Base-by-base conservation (phyloP, 2,113 vertebrate genomes). In the Clarias macrocephalus region DNA sequence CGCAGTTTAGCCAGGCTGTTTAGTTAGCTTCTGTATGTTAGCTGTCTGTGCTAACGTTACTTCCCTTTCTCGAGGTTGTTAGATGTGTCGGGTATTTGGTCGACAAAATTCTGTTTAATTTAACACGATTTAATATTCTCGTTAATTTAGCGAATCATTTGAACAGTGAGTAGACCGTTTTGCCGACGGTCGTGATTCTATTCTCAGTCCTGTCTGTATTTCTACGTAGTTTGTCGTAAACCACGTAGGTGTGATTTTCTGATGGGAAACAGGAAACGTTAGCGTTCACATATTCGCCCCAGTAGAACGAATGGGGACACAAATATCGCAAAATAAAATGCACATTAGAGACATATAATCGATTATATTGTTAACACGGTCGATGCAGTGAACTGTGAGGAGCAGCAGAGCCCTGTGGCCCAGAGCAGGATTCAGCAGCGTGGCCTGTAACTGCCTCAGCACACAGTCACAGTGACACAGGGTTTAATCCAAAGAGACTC, bases 191-290 rank as follows among this genome's bases (percentile, higher is more conserved):
- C n/a, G 42, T 54, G 48, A 6, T 56, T 56, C 9, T 79, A 7
- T 57, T 79, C 25, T n/a, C 6, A 9, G 25, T 30, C 52, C 8
- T 18, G 76, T 57, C 52, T 30, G 8, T 19, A 18, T 57, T 18
- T 79, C 2, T 18, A 18, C 33, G 2, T 37, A 16, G 5, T 28
- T 57, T 10, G 33, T 28, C 2, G 13, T 30, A 3, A n/a, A 28
- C 57, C 23, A 54, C 0, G 73, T 59, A 33, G 77, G 16, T 80
- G 28, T 21, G 76, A 18, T 56, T 48, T 57, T 52, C 76, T 79
- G 56, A 28, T 13, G 77, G 52, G 56, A 80, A 80, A 57, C 77
- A 80, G 56, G 77, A 80, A 80, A 60, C 28, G 72, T 3, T 25
- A 3, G 16, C 30, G 19, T 23, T 21, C 28, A 16, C 65, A 37